Base-by-base conservation (phyloP, 2,888 invertebrate species). In the Neoscelio sp. region DNA sequence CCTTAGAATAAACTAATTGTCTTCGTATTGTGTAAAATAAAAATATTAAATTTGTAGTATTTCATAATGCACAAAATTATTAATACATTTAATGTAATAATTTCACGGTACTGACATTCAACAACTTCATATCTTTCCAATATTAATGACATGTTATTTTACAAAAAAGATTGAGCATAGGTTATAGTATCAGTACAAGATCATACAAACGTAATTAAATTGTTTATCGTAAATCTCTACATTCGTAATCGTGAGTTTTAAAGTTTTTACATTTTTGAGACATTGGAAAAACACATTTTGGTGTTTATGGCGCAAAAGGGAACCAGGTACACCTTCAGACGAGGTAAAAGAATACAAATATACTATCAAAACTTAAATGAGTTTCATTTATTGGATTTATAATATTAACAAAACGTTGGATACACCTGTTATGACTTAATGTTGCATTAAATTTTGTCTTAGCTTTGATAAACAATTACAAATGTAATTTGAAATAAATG, bases 221-320 rank as follows among this genome's bases (percentile, higher is more conserved):
- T 62, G 20, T 18, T 15, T 20, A 15, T n/a, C 18, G 46, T 48
- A 20, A 20, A 35, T 50, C 15, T 20, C 23, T 7, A 60, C 44
- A 60, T 60, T 46, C 42, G 46, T 38, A 44, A 77, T 42, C 54
- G 68, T 70, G 71, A 74, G 67, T 71, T 65, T 65, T n/a, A 71
- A 62, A 12, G 28, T 80, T 6, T 3, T 23, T 2, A 52, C 35
- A 48, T 42, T 56, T 68, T 44, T 80, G 28, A 30, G 46, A 28
- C 28, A 46, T 17, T 80, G 71, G 78, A 78, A 35, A 40, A 77
- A 78, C 33, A 65, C 62, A 35, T 68, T 78, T 12, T 71, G 54
- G 13, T 38, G 68, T 2, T 52, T 76, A 18, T 67, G 71, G 73
- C 50, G 15, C 12, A 82, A 60, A 70, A 74, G 23, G 0, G 35